Conservation (phyloP, 2,797 vertebrate genomes). For the Chromis chromis region DNA sequence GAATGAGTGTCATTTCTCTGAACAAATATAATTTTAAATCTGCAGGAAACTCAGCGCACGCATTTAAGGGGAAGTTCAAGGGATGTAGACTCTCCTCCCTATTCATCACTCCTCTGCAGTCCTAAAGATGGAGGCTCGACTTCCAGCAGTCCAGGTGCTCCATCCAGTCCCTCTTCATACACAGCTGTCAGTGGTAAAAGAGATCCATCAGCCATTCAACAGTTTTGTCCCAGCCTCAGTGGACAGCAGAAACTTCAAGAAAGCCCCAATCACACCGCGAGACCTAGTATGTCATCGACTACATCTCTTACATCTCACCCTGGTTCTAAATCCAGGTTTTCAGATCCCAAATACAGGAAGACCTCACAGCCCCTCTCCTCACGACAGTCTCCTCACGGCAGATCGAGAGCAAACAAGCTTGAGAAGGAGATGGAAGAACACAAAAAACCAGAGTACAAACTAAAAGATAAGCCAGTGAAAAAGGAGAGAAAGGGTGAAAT, state of each 20-base stretch:
- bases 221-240: slow-evolving; percentile 54
- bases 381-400: slow-evolving; percentile 49
- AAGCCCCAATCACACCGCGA: slow-evolving; percentile 47
- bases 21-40: slow-evolving; percentile 10
- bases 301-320: slow-evolving; percentile 37
- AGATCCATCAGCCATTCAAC: slow-evolving; percentile 48
- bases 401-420: slow-evolving; percentile 60
- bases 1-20: not conserved
- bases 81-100: slow-evolving; percentile 60
- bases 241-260: slow-evolving; percentile 67
- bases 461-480: slow-evolving; percentile 65
- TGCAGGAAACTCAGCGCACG: slow-evolving; percentile 70
- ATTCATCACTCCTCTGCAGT: slow-evolving; percentile 51
- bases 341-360: slow-evolving; percentile 74
- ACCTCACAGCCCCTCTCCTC: slow-evolving; percentile 63
- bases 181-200: slow-evolving; percentile 45
- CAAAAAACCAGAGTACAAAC: slow-evolving; percentile 71
- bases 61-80: slow-evolving; percentile 65
- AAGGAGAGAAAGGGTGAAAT: slow-evolving; percentile 67
- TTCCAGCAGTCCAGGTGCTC: slow-evolving; percentile 57
- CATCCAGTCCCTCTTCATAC: slow-evolving; percentile 58
- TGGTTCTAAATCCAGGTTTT: slow-evolving; percentile 54
- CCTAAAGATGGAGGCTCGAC: slow-evolving; percentile 60
- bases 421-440: slow-evolving; percentile 68
- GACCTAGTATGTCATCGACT: slow-evolving; percentile 36